phyloP scores from a whole-genome alignment of 2,888 invertebrate genomes.

The Aphodius granarius region DNA sequence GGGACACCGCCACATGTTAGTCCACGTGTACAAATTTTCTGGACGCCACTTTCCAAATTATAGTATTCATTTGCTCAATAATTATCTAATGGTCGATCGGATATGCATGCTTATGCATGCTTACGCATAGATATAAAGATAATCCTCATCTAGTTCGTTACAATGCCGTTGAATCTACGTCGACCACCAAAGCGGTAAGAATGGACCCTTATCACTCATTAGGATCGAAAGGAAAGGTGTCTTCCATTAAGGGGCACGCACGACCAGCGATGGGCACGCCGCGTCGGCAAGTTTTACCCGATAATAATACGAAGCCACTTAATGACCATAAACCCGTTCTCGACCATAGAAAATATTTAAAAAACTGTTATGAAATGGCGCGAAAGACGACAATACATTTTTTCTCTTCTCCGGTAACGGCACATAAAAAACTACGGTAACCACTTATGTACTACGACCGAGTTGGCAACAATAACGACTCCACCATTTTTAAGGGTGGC shows the following conservation, averaged over 20 bases:
- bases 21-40: not conserved
- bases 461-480: not conserved
- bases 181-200: not conserved
- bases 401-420: not conserved
- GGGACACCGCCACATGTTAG: not conserved
- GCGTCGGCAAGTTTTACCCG: not conserved
- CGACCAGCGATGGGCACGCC: not conserved
- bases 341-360: not conserved
- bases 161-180: not conserved
- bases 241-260: not conserved
- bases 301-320: not conserved
- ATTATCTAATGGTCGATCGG: not conserved
- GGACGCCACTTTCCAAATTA: not conserved
- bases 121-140: not conserved
- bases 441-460: not conserved
- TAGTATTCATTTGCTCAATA: not conserved
- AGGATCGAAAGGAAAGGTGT: not conserved
- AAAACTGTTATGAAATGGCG: not conserved
- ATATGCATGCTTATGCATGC: not conserved
- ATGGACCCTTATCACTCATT: not conserved
- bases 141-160: not conserved
- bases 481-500: not conserved
- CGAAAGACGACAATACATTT: not conserved
- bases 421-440: not conserved
- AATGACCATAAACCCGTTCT: not conserved